Conservation (phyloP, 2,888 invertebrate genomes). For the Melanostoma mellinum region DNA sequence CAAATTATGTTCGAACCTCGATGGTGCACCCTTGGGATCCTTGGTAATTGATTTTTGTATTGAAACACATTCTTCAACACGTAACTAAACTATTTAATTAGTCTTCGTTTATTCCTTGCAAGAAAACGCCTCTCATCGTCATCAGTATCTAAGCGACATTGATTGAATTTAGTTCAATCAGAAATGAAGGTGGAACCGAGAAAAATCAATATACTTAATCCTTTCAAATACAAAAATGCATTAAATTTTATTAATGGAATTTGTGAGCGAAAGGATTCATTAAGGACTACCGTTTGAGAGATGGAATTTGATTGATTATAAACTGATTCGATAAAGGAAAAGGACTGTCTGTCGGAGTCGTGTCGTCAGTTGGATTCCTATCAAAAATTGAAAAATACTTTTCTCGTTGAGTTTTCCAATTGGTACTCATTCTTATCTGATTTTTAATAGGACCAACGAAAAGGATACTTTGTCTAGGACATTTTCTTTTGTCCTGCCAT, state of each 20-base stretch:
- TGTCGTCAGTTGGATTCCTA: neutral
- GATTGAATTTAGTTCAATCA: neutral
- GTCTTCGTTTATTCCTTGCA: constrained; percentile 44
- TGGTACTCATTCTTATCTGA: neutral
- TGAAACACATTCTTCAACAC: constrained; percentile 49
- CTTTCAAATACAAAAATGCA: constrained; percentile 29
- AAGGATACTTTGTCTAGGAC: constrained; percentile 44
- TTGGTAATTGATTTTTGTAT: constrained; percentile 60
- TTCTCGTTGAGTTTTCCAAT: constrained; percentile 8
- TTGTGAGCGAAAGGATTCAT: constrained; percentile 39
- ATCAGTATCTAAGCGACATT: constrained; percentile 20
- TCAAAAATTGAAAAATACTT: neutral
- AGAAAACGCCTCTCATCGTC: constrained; percentile 24
- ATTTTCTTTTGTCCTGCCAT: constrained; percentile 14
- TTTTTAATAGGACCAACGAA: neutral
- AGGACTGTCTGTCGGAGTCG: neutral
- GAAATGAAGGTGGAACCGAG: constrained; percentile 54
- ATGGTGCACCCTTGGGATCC: constrained; percentile 31
- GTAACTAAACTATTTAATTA: constrained; percentile 43
- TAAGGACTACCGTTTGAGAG: constrained; percentile 55
- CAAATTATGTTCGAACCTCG: neutral
- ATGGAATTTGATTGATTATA: constrained; percentile 55
- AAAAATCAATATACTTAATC: constrained; percentile 64
- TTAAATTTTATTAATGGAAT: constrained; percentile 45
- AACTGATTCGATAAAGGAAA: constrained; percentile 24